Conservation (phyloP, 2,797 vertebrate genomes). For the Mus caroli region DNA sequence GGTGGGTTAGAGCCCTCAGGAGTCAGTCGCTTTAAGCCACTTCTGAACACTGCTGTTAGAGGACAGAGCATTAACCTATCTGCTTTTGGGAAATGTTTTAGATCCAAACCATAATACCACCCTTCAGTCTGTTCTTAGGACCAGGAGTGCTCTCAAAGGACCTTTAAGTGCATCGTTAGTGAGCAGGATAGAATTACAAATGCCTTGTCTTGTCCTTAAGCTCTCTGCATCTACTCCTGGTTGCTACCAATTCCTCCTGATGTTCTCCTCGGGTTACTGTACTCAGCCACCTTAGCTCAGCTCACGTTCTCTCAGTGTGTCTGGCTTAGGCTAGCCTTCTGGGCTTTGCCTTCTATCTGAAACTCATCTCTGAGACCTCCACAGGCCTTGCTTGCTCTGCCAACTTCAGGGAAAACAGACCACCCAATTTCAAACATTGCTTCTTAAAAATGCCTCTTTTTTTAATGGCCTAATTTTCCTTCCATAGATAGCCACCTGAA, state of each 20-base stretch:
- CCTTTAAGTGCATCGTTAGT: background rate
- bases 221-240: background rate
- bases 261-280: background rate
- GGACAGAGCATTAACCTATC: background rate
- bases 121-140: background rate
- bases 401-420: conserved; percentile 47
- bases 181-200: conserved; percentile 38
- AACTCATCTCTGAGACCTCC: conserved; percentile 33
- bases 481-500: conserved; percentile 1
- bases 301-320: background rate
- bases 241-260: conserved; percentile 18
- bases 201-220: background rate
- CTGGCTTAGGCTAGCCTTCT: background rate
- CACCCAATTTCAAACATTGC: conserved; percentile 43
- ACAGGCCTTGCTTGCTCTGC: background rate
- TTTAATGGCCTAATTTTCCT: conserved; percentile 37
- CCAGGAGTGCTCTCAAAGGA: background rate
- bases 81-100: background rate
- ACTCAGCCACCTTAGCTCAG: background rate
- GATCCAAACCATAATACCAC: background rate
- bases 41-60: background rate
- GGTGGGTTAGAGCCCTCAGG: background rate
- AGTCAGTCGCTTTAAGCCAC: background rate
- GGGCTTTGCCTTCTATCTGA: conserved; percentile 43
- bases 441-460: conserved; percentile 16